Evolutionary conservation across 2,888 invertebrate genomes (phyloP).

Genomic region (Cecidostiba fungosa): DNA sequence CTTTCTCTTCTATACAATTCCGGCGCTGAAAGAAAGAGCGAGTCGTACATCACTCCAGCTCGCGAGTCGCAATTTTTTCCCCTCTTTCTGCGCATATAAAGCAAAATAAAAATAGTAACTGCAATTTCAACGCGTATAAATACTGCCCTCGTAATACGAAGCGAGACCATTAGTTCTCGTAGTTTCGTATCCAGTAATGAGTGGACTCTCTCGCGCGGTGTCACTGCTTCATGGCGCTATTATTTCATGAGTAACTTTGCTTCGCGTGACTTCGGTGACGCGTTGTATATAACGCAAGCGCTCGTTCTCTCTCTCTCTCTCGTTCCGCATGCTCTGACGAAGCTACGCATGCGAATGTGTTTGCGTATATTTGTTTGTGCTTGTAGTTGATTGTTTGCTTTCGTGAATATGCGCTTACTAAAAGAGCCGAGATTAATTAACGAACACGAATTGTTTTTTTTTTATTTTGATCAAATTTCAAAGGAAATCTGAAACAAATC

Average conservation of each 20-base stretch:
- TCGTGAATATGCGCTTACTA: background rate
- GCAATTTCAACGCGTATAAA: conserved; percentile 17
- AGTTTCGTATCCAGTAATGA: conserved; percentile 32
- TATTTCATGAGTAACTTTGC: conserved; percentile 19
- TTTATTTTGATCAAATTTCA: conserved; percentile 5
- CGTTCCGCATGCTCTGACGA: background rate
- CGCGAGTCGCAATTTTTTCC: background rate
- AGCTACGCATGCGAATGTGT: background rate
- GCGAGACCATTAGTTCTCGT: conserved; percentile 49
- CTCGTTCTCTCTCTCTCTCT: background rate
- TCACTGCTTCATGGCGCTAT: conserved; percentile 16
- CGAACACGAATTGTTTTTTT: background rate
- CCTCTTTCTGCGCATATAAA: background rate
- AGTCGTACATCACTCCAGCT: background rate
- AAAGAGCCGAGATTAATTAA: conserved; percentile 20
- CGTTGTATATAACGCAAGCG: background rate
- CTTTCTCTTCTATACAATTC: background rate
- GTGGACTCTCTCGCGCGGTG: conserved; percentile 24
- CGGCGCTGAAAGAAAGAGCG: background rate
- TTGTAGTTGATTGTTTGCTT: background rate
- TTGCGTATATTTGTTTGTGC: background rate
- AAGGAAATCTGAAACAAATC: conserved; percentile 3
- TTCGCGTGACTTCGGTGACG: background rate
- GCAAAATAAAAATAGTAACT: background rate
- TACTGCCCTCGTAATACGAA: conserved; percentile 29